Evolutionary conservation across 2,113 vertebrate species (phyloP), one percentile per base, ranked within the genome.

Genomic region (Notechis scutatus): DNA sequence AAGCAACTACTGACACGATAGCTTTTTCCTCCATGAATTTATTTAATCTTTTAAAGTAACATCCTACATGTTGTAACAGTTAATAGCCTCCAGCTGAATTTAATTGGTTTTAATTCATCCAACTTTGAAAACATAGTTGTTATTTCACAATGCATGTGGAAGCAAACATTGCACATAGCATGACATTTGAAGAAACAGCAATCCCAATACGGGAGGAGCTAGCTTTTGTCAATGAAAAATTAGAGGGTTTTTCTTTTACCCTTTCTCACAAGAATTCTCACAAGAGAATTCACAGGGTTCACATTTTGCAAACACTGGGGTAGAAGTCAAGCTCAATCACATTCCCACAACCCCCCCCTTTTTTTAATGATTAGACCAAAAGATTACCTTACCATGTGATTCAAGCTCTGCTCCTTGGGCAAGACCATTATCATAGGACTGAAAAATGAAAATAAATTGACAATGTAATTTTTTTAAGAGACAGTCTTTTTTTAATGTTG

Each of bases 361-460:
- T 26, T 15, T 57, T 39, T 92, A 95, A 88, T 59, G 7, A 0
- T 0, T n/a, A 90, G 21, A 47, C 85, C 91, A 85, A 93, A 91
- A 81, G 94, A 94, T 57, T 52, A 42, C 93, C 99, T 99, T 98
- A 99, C 99, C 99, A 91, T 99, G 99, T 92, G 99, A 99, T 97
- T 99, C 99, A 95, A 99, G 97, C 92, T 99, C 99, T 54, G 98
- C 98, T 97, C 99, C 99, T 94, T 99, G 99, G 15, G 98, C 99
- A 97, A 99, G 98, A 39, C 99, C 99, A 61, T 97, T 99, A 97
- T 99, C 99, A 1, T 99, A 99, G 0, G 99, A 99, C 99, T 99
- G 96, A 92, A 97, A 95, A 92, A 93, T 96, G 96, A 96, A 91
- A 94, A 92, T 9, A 97, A 81, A 42, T 42, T 20, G 34, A 21